Base-by-base conservation (phyloP, 1,140 invertebrate species). In the Antheraea mylitta region DNA sequence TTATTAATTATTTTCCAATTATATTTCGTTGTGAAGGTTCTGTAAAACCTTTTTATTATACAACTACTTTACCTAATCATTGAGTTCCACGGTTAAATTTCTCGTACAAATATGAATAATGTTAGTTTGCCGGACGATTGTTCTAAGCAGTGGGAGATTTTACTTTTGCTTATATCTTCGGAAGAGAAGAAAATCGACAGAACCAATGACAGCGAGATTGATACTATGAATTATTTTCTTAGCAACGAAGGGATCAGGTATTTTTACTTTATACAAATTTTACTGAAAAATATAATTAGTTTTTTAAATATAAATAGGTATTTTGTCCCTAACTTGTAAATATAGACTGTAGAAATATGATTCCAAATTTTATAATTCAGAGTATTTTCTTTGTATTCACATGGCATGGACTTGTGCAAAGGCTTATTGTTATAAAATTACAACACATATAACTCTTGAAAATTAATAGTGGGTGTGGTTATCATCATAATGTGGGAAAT, bases 121-220 rank as follows among this genome's bases (percentile, higher is more conserved):
- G 16, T 66, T 18, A 59, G 38, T 45, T 53, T 66, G 68, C 84
- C 86, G 38, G 79, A 86, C 19, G 86, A 91, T 70, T 87, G 84
- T 69, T 78, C 84, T 0, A 86, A 86, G 68, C 87, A 90, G 72
- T 91, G 89, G 89, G 87, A 90, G 67, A 81, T 91, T 30, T 72
- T 91, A 58, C 75, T 89, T 48, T 77, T 90, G 42, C 75, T 91
- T 37, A 73, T 91, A 58, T 86, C 87, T 18, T 83, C 86, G 22
- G 89, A 91, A 69, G 89, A 90, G 68, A 91, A 89, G 71, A 90
- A 88, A 74, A 89, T 85, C 67, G 82, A 89, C 78, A 75, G 86
- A 18, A 85, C 84, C 13, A 79, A 66, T 42, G 85, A 90, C 63
- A 80, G 67, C 65, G 86, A 90, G 76, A 78, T 89, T 7, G 89